Conservation (phyloP, 2,113 vertebrate genomes). For the Promerops cafer region DNA sequence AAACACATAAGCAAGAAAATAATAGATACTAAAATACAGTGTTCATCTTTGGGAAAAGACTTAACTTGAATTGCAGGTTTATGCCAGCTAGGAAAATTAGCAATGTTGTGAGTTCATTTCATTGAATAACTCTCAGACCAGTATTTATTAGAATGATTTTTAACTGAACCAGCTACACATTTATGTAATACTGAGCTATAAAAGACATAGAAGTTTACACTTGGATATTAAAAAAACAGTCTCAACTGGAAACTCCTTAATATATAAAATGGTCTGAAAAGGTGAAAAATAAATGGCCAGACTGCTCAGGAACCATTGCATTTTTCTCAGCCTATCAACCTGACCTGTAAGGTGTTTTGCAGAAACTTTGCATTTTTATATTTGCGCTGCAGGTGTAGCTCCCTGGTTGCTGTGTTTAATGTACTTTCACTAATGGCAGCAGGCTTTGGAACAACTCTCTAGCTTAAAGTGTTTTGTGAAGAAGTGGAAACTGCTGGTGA, state of each 20-base stretch:
- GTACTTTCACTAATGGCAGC: background rate
- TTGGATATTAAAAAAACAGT: background rate
- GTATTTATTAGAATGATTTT: background rate
- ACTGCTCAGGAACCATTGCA: background rate
- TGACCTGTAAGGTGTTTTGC: background rate
- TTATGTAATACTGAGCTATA: background rate
- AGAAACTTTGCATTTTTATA: background rate
- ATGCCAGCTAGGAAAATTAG: background rate
- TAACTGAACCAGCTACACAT: background rate
- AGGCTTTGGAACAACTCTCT: background rate
- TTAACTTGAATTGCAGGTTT: background rate
- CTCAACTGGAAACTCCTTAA: background rate
- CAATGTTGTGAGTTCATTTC: background rate
- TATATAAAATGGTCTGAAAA: background rate
- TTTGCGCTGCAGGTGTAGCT: background rate
- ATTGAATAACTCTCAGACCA: background rate
- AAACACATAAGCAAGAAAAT: background rate
- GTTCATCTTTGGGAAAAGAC: background rate
- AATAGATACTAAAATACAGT: background rate
- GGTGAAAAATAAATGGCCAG: background rate
- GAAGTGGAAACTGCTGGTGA: background rate
- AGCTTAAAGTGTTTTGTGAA: background rate
- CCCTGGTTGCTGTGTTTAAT: background rate
- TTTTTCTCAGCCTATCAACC: background rate
- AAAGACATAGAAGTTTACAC: background rate